Conservation (phyloP, 2,888 invertebrate genomes). For the Tetragnatha montana region DNA sequence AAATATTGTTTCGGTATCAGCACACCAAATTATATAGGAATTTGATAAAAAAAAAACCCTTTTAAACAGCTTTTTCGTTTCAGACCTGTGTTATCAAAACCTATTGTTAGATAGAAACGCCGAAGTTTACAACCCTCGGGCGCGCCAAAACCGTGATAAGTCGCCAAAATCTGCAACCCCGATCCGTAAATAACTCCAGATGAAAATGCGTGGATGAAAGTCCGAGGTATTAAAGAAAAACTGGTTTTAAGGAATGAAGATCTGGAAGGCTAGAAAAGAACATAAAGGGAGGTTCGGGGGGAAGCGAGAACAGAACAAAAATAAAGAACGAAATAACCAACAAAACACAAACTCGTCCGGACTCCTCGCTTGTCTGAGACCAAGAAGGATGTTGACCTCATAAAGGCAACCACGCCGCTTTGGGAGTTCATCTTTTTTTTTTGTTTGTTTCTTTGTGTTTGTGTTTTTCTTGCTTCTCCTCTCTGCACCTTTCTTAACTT, state of each 20-base stretch:
- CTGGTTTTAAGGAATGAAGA: constrained; percentile 70
- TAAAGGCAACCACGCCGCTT: constrained; percentile 42
- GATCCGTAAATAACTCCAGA: background rate
- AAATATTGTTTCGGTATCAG: too few relatives aligned
- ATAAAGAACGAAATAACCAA: constrained; percentile 34
- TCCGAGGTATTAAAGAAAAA: constrained; percentile 34
- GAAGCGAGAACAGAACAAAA: constrained; percentile 26
- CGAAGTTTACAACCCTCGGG: background rate
- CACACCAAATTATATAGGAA: too few relatives aligned
- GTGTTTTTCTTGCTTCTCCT: background rate
- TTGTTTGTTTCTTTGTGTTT: background rate
- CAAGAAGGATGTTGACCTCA: constrained; percentile 67
- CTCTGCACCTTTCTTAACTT: background rate
- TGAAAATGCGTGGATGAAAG: constrained; percentile 40
- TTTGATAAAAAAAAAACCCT: too few relatives aligned
- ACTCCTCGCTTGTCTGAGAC: constrained; percentile 52
- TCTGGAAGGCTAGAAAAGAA: constrained; percentile 29
- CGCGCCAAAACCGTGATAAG: constrained; percentile 43
- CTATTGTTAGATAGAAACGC: background rate
- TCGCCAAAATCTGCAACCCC: constrained; percentile 4
- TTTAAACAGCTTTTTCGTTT: too few relatives aligned
- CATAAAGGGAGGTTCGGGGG: constrained; percentile 24
- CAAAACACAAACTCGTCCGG: constrained; percentile 35
- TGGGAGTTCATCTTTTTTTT: constrained; percentile 29
- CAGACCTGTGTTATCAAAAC: too few relatives aligned